Evolutionary conservation across 2,113 vertebrate genomes (phyloP), one percentile per base, ranked within the genome.

Genomic region (Scomber japonicus): DNA sequence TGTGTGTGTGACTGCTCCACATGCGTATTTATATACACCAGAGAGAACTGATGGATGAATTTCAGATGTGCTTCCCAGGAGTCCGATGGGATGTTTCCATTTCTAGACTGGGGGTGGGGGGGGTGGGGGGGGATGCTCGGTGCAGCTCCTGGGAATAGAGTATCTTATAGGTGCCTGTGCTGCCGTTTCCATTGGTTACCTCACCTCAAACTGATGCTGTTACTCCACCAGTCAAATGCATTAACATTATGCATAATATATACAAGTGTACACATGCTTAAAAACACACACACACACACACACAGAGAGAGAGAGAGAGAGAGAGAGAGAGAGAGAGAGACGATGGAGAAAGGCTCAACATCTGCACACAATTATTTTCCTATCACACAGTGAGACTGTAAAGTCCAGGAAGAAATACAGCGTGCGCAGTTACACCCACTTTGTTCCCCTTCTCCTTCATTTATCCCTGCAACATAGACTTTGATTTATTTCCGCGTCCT

Each of bases 41-140:
- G 89, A 90, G 84, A 82, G 65, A 87, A 56, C 87, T 91, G 93
- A 94, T 92, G 88, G 91, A 94, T 93, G 92, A 88, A 89, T 90
- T 89, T 92, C 85, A 93, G 83, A 92, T 91, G 88, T 87, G 87
- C 70, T 67, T 89, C 88, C 90, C 83, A 67, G 44, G 83, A 86
- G 87, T 90, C 90, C 59, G 31, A 11, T 35, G 73, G 78, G 76
- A 78, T 78, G 76, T 86, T 91, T 88, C 88, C 88, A 91, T 89
- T 92, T 88, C 70, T 76, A 80, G 83, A 80, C 65, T 66, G 68
- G 64, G 40, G 61, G 40, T 72, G 40, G 80, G 75, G 72, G 69
- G 40, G 61, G 40, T 72, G 40, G 61, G 40, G 75, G 40, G 80
- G 75, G 74, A 69, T 24, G 69, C n/a, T 82, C 55, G 19, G 11